These are phyloP conservation scores for Perithous albicinctus DNA, from an alignment of 2,888 invertebrate genomes.

Conservation along the genomic window DNA sequence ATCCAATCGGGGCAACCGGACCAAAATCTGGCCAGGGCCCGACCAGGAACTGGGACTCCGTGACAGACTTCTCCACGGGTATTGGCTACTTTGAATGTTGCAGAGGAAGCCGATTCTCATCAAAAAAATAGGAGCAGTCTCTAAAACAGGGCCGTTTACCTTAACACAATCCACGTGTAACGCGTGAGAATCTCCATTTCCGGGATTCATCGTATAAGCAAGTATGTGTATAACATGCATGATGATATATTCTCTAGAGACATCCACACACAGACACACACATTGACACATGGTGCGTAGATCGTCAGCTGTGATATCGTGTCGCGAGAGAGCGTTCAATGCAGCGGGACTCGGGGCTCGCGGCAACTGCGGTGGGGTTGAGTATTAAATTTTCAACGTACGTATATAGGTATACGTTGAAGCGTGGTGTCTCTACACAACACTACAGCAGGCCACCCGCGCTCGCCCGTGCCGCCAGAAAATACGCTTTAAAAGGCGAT, in stretches of 20 bases:
- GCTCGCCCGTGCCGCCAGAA: conserved; percentile 70
- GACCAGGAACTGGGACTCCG: no score
- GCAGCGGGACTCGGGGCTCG: conserved; percentile 24
- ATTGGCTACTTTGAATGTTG: no score
- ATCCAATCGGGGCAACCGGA: no score
- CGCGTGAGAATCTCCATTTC: conserved; percentile 51
- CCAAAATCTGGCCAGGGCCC: no score
- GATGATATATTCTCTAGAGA: conserved; percentile 1
- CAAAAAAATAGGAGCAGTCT: not conserved
- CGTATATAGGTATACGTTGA: conserved; percentile 7
- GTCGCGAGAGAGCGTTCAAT: conserved; percentile 28
- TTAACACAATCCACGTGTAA: not conserved
- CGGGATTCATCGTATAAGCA: conserved; percentile 9
- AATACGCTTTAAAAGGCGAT: conserved; percentile 76
- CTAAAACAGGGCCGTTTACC: not conserved
- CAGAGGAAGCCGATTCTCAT: no score
- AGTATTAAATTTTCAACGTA: conserved; percentile 71
- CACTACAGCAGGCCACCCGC: conserved; percentile 44
- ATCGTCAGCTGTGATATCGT: conserved; percentile 49
- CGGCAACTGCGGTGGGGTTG: conserved; percentile 45
- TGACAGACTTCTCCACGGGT: no score
- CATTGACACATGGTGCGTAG: conserved; percentile 39
- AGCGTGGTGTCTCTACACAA: conserved; percentile 5
- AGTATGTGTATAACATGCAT: not conserved
- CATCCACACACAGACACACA: not conserved